These are phyloP conservation scores for Dione juno DNA, from an alignment of 2,888 invertebrate genomes.

Conservation along the genomic window DNA sequence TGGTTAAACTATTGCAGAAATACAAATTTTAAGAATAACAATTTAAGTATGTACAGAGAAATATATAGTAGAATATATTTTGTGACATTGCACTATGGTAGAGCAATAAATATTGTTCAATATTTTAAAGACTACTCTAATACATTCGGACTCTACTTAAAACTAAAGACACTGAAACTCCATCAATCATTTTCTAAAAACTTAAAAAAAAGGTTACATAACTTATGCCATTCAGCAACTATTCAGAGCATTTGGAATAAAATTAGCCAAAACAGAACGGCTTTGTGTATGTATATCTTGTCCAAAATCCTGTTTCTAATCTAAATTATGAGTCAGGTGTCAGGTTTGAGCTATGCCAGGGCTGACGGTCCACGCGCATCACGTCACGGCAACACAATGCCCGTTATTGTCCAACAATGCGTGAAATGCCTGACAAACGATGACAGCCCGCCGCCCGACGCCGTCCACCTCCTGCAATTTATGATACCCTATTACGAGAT, in stretches of 20 bases:
- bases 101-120: background rate
- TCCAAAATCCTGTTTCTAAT: conserved; percentile 32
- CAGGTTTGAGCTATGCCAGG: conserved; percentile 45
- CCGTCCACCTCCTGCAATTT: conserved; percentile 80
- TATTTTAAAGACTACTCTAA: no score
- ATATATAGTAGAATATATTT: no score
- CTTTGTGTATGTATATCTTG: conserved; percentile 6
- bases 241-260: background rate
- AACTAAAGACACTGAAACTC: background rate
- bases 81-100: background rate
- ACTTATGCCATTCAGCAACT: background rate
- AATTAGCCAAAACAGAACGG: background rate
- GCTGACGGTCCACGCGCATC: conserved; percentile 54
- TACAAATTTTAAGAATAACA: background rate
- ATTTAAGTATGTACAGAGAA: no score
- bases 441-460: conserved; percentile 77
- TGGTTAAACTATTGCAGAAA: background rate
- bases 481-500: conserved; percentile 83
- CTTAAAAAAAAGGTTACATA: background rate
- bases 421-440: conserved; percentile 85
- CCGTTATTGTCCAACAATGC: conserved; percentile 82
- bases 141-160: no score
- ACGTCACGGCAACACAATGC: conserved; percentile 61
- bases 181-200: background rate
- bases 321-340: conserved; percentile 47